Conservation (phyloP, 2,797 vertebrate genomes). For the Pipistrellus nathusii region DNA sequence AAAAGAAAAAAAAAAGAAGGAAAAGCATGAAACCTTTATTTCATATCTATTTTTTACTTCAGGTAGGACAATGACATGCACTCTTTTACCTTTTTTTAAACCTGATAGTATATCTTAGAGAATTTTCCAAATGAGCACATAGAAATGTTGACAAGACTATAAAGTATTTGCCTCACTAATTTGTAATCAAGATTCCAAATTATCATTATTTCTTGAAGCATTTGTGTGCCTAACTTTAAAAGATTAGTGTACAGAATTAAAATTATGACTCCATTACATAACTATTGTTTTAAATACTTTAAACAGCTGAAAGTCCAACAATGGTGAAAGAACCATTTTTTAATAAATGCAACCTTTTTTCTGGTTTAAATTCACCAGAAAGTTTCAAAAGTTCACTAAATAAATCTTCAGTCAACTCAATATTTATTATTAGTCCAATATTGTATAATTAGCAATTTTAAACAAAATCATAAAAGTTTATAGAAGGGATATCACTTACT, state of each 20-base stretch:
- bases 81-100: constrained; percentile 1
- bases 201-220: neutral
- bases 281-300: constrained; percentile 12
- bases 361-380: constrained; percentile 42
- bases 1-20: neutral
- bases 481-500: constrained; percentile 88
- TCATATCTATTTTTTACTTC: neutral
- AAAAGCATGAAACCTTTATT: neutral
- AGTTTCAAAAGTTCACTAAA: constrained; percentile 55
- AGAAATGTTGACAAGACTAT: neutral
- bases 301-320: neutral
- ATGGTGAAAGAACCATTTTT: neutral
- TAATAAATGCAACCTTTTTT: neutral
- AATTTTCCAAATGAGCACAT: neutral
- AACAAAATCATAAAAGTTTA: constrained; percentile 47
- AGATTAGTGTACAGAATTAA: constrained; percentile 24
- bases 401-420: constrained; percentile 51
- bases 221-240: neutral
- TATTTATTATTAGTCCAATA: constrained; percentile 52
- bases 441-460: constrained; percentile 28
- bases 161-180: neutral
- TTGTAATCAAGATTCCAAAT: neutral
- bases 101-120: neutral
- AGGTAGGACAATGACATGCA: neutral
- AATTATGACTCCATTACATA: neutral